These are phyloP conservation scores for Chrosomus eos DNA, from an alignment of 2,797 vertebrate species.

Conservation along the genomic window DNA sequence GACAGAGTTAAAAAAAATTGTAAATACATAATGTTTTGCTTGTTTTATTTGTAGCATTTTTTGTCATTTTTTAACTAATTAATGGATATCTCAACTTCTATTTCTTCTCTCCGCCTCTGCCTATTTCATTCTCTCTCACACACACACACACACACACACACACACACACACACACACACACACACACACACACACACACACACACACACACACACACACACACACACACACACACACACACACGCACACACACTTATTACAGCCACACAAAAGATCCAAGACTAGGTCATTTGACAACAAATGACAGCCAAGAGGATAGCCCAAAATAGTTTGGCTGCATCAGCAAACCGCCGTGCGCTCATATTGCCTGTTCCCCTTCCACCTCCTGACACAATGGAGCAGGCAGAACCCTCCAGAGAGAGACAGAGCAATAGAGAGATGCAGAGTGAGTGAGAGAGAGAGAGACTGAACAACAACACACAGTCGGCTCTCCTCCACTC, in stretches of 20 bases:
- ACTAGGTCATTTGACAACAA: slow-evolving; percentile 56
- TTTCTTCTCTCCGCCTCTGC: background rate
- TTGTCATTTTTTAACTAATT: background rate
- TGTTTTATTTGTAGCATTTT: too few species aligned
- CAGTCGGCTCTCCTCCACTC: slow-evolving; percentile 44
- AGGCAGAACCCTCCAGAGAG: slow-evolving; percentile 41
- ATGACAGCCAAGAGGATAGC: slow-evolving; percentile 52
- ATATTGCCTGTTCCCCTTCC: slow-evolving; percentile 50
- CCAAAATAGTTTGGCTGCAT: slow-evolving; percentile 62
- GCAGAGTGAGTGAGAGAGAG: slow-evolving; percentile 28
- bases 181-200: background rate
- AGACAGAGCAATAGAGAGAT: slow-evolving; percentile 47
- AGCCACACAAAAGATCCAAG: slow-evolving; percentile 52
- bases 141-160: background rate
- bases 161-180: slow-evolving; percentile 24
- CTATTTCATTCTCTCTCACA: too few species aligned
- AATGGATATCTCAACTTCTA: slow-evolving; percentile 22
- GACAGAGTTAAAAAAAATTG: too few species aligned
- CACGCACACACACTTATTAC: slow-evolving; percentile 45
- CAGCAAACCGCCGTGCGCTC: slow-evolving; percentile 54
- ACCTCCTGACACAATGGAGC: slow-evolving; percentile 55
- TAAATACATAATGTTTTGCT: too few species aligned
- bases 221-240: background rate
- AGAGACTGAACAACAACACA: slow-evolving; percentile 46
- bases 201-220: slow-evolving; percentile 8